Base-by-base conservation (phyloP, 2,888 invertebrate species). In the Nowickia ferox region DNA sequence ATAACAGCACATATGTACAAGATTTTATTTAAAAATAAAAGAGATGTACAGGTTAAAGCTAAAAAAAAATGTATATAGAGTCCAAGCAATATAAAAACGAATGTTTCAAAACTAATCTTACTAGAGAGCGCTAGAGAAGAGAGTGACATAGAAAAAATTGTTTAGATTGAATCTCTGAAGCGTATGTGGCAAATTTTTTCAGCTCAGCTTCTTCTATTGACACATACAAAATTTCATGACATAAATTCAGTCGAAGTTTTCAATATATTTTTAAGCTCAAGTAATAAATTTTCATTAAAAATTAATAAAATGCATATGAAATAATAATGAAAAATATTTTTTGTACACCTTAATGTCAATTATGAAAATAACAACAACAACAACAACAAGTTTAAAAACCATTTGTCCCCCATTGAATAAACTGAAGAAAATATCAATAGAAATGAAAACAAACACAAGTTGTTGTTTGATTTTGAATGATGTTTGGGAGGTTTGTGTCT, bases 401-500 rank as follows among this genome's bases (percentile, higher is more conserved):
- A 30, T 30, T 30, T 30, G 30, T 30, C 30, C 4, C 42, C 15
- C 53, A 51, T 55, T n/a, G 4, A 38, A 55, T 22, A n/a, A 38
- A 48, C 48, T 1, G 13, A 30, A 13, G 42, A 68, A 9, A 13
- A 15, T 61, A 55, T 38, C 1, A 46, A 66, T 38, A 30, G 6
- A 57, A 66, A 66, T 22, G 13, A 61, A n/a, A 68, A 51, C 42
- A 42, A 53, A 17, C 13, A 38, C 15, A 38, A 19, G 57, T 40
- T 40, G 42, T 63, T 63, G 61, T 44, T 55, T 30, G 5, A 46
- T 19, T 15, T 30, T 10, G 11, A 6, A 8, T 22, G 11, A 5
- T 30, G 9, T 68, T 42, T 9, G 8, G 17, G 9, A 42, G 17
- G 69, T 57, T 63, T 79, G 63, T 84, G 69, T 76, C 84, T 80